A percentile compares a stretch with the other conserved stretches of the same genome.
phyloP scores from a whole-genome alignment of 1,140 invertebrate species.

The Steinernema feltiae region DNA sequence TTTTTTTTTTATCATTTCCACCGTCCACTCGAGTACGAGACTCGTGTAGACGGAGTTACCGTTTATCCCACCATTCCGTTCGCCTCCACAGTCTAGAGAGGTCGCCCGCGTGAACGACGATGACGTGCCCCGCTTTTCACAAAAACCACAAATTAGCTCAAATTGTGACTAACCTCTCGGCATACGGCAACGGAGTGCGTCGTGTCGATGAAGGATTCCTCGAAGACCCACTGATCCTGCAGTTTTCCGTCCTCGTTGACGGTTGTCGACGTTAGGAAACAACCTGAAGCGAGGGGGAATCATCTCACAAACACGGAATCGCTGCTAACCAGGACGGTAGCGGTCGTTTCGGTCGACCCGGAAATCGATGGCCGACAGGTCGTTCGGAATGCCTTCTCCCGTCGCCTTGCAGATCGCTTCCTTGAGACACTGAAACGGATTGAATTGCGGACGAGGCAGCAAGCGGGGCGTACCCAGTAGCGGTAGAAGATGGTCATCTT shows the following conservation, averaged over 20 bases:
- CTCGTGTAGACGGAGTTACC: not conserved
- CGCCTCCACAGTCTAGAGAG: not conserved
- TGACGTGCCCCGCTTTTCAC: not conserved
- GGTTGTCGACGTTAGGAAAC: conserved; percentile 52
- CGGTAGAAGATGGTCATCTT: conserved; percentile 58
- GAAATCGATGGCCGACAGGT: conserved; percentile 53
- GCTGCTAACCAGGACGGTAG: conserved; percentile 33
- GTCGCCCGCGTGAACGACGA: not conserved
- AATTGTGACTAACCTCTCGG: conserved; percentile 42
- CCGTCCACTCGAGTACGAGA: not conserved
- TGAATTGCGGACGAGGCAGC: not conserved
- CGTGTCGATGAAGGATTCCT: conserved; percentile 54
- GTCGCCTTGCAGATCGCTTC: conserved; percentile 56
- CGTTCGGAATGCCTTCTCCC: conserved; percentile 53
- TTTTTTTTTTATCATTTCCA: too few species aligned
- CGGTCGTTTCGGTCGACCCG: conserved; percentile 47
- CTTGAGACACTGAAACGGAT: conserved; percentile 54
- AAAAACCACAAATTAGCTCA: not conserved
- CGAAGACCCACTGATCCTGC: conserved; percentile 53
- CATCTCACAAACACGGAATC: not conserved
- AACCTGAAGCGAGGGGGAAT: conserved; percentile 35
- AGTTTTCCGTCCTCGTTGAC: conserved; percentile 44
- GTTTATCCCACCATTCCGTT: not conserved
- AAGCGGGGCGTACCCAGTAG: conserved; percentile 44
- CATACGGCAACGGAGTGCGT: conserved; percentile 55